Percentiles rank a stretch among this genome's conserved stretches.
Conservation (phyloP, 2,113 vertebrate genomes). For the Vimba vimba region DNA sequence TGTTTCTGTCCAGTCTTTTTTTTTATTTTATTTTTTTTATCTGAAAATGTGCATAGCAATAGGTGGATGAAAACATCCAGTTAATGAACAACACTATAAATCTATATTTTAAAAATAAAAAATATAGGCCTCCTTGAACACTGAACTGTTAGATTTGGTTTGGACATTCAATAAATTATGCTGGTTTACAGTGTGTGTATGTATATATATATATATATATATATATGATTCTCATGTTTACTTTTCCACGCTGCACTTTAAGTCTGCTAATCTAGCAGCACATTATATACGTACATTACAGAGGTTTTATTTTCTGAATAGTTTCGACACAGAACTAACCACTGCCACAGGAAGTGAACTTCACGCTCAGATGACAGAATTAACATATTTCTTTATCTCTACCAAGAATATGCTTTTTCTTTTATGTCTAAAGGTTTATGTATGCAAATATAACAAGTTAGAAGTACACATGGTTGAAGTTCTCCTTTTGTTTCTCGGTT, state of each 20-base stretch:
- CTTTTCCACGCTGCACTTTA: background rate
- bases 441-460: slow-evolving; percentile 33
- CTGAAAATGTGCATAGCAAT: no score
- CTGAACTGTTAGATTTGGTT: background rate
- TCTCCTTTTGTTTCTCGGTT: slow-evolving; percentile 34
- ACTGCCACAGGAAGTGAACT: background rate
- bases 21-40: no score
- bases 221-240: background rate
- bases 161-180: background rate
- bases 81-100: no score
- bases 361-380: background rate
- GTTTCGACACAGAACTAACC: background rate
- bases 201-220: no score
- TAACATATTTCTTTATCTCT: slow-evolving; percentile 31
- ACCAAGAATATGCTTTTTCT: slow-evolving; percentile 27
- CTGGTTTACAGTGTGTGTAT: background rate
- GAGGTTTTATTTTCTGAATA: slow-evolving; percentile 4
- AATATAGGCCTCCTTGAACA: background rate
- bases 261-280: background rate
- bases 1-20: no score
- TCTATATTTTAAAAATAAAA: background rate
- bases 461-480: background rate
- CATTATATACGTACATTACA: background rate
- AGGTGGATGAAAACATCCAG: no score
- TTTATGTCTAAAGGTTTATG: slow-evolving; percentile 32